A percentile compares a stretch with the other conserved stretches of the same genome.
Conservation (phyloP, 2,113 vertebrate genomes). For the Pontoporia blainvillei region DNA sequence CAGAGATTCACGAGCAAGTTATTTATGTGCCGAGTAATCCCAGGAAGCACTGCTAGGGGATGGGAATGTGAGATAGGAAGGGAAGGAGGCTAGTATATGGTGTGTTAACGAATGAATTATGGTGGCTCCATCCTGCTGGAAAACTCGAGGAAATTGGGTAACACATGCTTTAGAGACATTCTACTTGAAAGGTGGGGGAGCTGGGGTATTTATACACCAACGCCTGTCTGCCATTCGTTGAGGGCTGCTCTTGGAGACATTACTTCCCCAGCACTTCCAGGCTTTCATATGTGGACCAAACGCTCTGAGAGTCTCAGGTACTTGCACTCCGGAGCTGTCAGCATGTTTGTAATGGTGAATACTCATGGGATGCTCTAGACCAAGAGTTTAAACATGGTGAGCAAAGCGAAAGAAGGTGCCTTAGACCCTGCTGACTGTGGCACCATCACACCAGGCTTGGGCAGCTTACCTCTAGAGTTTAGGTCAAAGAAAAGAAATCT, state of each 20-base stretch:
- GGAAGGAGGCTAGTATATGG: neutral
- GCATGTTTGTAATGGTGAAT: neutral
- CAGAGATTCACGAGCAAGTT: neutral
- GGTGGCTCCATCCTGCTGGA: neutral
- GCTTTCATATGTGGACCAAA: accelerated
- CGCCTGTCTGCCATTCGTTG: neutral
- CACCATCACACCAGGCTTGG: neutral
- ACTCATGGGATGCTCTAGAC: accelerated
- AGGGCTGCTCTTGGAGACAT: neutral
- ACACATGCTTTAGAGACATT: neutral
- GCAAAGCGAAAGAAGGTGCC: neutral
- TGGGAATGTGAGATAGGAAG: neutral
- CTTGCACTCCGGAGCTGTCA: neutral
- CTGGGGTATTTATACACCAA: neutral
- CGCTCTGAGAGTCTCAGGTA: neutral
- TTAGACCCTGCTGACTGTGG: too few species aligned
- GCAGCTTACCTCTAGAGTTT: neutral
- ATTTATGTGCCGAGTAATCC: neutral
- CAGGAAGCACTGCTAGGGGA: neutral
- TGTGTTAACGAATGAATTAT: neutral
- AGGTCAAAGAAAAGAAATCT: neutral
- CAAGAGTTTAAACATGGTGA: neutral
- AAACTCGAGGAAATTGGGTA: neutral
- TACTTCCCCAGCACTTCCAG: neutral
- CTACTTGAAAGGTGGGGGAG: neutral